A percentile compares a stretch with the other conserved stretches of the same genome.
These are phyloP conservation scores for Pachyrhynchus sulphureomaculatus DNA, from an alignment of 1,140 invertebrate species.

Conservation along the genomic window DNA sequence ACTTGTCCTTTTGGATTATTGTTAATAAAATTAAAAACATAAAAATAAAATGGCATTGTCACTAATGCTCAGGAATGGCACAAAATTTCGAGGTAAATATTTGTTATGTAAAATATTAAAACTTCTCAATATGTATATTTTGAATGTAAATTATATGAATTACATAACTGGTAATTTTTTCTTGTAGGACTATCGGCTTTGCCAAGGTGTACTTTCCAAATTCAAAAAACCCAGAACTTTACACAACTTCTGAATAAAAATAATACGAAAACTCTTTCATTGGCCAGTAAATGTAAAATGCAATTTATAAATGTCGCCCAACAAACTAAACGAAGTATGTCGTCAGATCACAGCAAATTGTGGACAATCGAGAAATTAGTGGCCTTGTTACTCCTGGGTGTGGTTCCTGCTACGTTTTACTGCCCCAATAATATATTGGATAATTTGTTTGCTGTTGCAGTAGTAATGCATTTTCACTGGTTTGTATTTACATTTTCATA, in stretches of 20 bases:
- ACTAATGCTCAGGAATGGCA: constrained; percentile 13
- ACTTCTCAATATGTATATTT: neutral
- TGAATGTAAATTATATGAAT: neutral
- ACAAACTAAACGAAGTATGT: constrained; percentile 35
- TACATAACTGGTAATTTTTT: constrained; percentile 12
- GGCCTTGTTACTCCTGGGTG: constrained; percentile 58
- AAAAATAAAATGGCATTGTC: constrained; percentile 21
- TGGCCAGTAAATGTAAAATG: constrained; percentile 14
- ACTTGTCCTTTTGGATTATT: too few relatives aligned
- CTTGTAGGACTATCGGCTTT: constrained; percentile 6
- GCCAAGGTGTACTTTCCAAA: neutral
- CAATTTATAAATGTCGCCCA: constrained; percentile 16
- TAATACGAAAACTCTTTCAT: constrained; percentile 1
- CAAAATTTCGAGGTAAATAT: constrained; percentile 23
- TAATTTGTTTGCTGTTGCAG: constrained; percentile 61
- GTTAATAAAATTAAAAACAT: neutral
- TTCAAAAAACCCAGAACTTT: constrained; percentile 18
- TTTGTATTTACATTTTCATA: constrained; percentile 47
- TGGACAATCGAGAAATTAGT: constrained; percentile 71
- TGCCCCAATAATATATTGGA: constrained; percentile 64
- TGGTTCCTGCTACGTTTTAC: constrained; percentile 65
- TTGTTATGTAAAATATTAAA: neutral
- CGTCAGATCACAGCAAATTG: constrained; percentile 43
- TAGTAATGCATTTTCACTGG: constrained; percentile 76
- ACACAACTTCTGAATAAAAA: constrained; percentile 2